phyloP scores from a whole-genome alignment of 2,888 invertebrate species.

The Drosophila mimetica region DNA sequence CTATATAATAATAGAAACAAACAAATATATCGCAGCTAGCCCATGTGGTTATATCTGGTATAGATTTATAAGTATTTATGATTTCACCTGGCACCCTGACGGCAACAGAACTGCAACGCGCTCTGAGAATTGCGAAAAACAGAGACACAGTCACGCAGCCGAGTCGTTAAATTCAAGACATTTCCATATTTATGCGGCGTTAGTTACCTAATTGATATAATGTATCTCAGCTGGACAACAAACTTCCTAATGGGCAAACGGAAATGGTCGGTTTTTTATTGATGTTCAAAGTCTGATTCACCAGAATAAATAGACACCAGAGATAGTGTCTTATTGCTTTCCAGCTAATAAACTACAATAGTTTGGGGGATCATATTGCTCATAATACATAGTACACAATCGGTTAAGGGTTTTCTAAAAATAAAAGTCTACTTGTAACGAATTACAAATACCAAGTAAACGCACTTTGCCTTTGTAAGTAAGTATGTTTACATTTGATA shows the following conservation, averaged over 20 bases:
- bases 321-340: neutral
- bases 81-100: slow-evolving; percentile 66
- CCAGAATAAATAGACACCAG: neutral
- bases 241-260: slow-evolving; percentile 17
- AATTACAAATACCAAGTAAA: neutral
- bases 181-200: neutral
- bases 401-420: too few relatives aligned
- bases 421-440: too few relatives aligned
- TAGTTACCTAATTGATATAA: slow-evolving; percentile 1
- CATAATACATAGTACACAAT: neutral
- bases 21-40: slow-evolving; percentile 28
- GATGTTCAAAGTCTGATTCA: slow-evolving; percentile 7
- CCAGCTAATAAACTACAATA: neutral
- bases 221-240: slow-evolving; percentile 6
- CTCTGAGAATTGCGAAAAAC: neutral
- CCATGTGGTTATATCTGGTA: slow-evolving; percentile 39
- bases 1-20: slow-evolving; percentile 28
- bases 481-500: slow-evolving; percentile 7
- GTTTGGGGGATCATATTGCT: neutral
- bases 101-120: slow-evolving; percentile 38
- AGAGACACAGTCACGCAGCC: neutral
- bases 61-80: slow-evolving; percentile 51
- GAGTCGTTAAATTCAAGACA: neutral
- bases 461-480: slow-evolving; percentile 5
- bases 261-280: slow-evolving; percentile 1